Evolutionary conservation across 2,113 vertebrate species (phyloP), one percentile per base, ranked within the genome.

Genomic region (Pterocles gutturalis): DNA sequence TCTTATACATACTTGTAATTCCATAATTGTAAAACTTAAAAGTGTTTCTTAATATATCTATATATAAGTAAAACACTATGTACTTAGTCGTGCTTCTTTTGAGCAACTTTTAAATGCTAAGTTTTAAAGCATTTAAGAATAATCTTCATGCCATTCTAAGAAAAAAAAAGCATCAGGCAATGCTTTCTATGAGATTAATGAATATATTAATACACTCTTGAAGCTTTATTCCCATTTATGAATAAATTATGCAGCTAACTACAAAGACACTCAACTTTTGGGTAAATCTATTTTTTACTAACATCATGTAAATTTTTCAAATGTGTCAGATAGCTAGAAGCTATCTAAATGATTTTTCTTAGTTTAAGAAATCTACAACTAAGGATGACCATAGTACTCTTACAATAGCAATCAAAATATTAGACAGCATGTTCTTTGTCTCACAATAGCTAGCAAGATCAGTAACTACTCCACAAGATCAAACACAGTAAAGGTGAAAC

Each of bases 161-260:
- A 9, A 55, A 71, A 78, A 77, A 83, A 51, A 64, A 9, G 8
- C 16, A 64, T 9, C 22, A 89, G 58, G 18, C 43, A 90, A 87
- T 83, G 58, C 15, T 80, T 93, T 94, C 58, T 72, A 34, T 72
- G 46, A 80, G 53, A 90, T 79, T 89, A 93, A 91, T 93, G 45
- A 92, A 85, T 93, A 81, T 88, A 89, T 94, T 87, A 91, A 91
- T 91, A 81, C 3, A 73, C 5, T 94, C 48, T 91, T 78, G 48
- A 93, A 83, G 58, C 34, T 91, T 76, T 94, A 84, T 88, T 96
- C 62, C 45, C 45, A 88, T 66, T 86, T 83, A 97, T 92, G 36
- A 95, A 94, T 94, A 95, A 94, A 93, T 96, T 90, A 93, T 75
- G 28, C n/a, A 64, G 17, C 48, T 78, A 84, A 89, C 88, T 94